A percentile compares a stretch with the other conserved stretches of the same genome.
Conservation (phyloP, 2,113 vertebrate species). For the Antechinus stuartii region DNA sequence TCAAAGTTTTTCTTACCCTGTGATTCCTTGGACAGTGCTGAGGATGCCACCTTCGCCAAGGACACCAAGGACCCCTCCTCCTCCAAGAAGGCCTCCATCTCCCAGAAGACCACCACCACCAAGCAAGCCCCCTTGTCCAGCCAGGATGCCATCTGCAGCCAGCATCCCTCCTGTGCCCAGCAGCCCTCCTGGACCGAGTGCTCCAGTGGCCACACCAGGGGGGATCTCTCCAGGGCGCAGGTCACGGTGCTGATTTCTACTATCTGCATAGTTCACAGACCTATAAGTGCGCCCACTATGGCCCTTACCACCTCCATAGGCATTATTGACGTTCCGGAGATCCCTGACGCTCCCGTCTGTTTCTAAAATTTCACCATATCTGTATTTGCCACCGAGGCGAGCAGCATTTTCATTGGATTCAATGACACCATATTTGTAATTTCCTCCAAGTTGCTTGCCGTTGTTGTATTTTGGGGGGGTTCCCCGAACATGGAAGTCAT, state of each 20-base stretch:
- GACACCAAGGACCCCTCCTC: constrained; percentile 74
- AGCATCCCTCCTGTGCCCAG: constrained; percentile 69
- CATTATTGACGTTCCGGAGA: neutral
- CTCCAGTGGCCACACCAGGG: constrained; percentile 54
- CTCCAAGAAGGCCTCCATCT: constrained; percentile 78
- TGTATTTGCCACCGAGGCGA: constrained; percentile 74
- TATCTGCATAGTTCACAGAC: fast-evolving
- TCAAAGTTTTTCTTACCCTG: constrained; percentile 75
- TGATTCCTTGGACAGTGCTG: constrained; percentile 81
- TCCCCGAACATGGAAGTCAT: constrained; percentile 71
- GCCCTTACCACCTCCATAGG: neutral
- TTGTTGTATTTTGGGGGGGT: constrained; percentile 56
- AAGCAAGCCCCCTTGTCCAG: constrained; percentile 70
- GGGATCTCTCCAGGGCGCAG: constrained; percentile 64
- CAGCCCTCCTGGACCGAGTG: constrained; percentile 66
- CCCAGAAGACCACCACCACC: constrained; percentile 80
- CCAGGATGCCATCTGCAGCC: constrained; percentile 58
- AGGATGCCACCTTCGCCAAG: constrained; percentile 81
- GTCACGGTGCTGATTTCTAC: constrained; percentile 29
- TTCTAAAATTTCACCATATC: constrained; percentile 71
- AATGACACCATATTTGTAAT: constrained; percentile 71
- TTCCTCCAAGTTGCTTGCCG: constrained; percentile 73
- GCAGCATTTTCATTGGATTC: constrained; percentile 58
- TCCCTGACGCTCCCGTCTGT: constrained; percentile 50
- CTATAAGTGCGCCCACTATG: neutral